These are phyloP conservation scores for Limanda limanda DNA, from an alignment of 2,113 vertebrate genomes.

Conservation along the genomic window DNA sequence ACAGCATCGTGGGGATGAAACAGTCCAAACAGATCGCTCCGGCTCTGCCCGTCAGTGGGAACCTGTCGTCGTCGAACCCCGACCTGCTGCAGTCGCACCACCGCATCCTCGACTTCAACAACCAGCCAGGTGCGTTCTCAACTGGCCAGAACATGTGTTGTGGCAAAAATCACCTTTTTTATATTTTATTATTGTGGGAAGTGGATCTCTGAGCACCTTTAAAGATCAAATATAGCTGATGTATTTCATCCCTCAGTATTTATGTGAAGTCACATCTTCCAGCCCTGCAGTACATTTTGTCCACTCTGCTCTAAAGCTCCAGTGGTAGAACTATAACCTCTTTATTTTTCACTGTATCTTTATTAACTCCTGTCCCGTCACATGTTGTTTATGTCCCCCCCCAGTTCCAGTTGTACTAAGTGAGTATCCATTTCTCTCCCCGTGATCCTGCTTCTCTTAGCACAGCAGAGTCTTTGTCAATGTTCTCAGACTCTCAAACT, in stretches of 20 bases:
- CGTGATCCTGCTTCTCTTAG: slow-evolving; percentile 19
- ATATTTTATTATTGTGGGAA: too few relatives aligned
- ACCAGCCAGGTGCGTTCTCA: slow-evolving; percentile 88
- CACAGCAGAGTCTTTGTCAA: slow-evolving; percentile 18
- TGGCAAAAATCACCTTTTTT: neutral
- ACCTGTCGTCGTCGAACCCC: slow-evolving; percentile 95
- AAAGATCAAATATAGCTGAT: too few relatives aligned
- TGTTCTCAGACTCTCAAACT: slow-evolving; percentile 10
- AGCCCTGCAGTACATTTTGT: neutral
- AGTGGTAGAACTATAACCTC: neutral
- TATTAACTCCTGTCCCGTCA: slow-evolving; percentile 49
- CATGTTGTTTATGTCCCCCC: slow-evolving; percentile 69
- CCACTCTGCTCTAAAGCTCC: neutral
- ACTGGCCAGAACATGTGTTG: too few relatives aligned
- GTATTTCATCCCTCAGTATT: too few relatives aligned
- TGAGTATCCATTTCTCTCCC: slow-evolving; percentile 67
- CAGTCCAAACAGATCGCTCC: slow-evolving; percentile 96
- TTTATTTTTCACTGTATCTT: neutral
- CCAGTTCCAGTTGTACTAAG: slow-evolving; percentile 69
- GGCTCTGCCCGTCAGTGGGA: slow-evolving; percentile 93
- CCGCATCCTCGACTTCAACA: slow-evolving; percentile 96
- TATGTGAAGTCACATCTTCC: too few relatives aligned
- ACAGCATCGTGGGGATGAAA: slow-evolving; percentile 97
- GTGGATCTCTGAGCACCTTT: too few relatives aligned
- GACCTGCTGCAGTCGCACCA: slow-evolving; percentile 97